Conservation (phyloP, 2,797 vertebrate species). For the Discoglossus pictus region DNA sequence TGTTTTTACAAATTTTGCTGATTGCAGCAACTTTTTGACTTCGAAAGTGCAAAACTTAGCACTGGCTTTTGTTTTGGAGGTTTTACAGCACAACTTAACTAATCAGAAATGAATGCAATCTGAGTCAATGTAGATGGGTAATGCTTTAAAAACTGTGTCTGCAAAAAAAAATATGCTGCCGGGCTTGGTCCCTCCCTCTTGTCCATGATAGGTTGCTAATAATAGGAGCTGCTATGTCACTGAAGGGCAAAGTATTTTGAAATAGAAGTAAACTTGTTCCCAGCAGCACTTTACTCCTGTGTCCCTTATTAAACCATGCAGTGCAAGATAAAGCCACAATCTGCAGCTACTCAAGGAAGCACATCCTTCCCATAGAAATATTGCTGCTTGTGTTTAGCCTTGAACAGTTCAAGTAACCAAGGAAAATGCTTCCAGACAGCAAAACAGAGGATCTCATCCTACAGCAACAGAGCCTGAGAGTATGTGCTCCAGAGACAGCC, state of each 20-base stretch:
- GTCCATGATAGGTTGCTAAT: conserved; percentile 73
- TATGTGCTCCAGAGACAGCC: conserved; percentile 47
- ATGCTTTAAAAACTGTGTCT: conserved; percentile 59
- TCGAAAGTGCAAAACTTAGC: not conserved
- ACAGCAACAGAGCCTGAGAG: conserved; percentile 50
- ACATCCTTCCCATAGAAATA: conserved; percentile 17
- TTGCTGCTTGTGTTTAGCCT: not conserved
- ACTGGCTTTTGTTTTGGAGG: too few species aligned
- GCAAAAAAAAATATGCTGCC: conserved; percentile 57
- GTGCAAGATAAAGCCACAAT: not conserved
- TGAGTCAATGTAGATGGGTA: conserved; percentile 39
- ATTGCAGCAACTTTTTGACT: too few species aligned
- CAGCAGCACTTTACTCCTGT: conserved; percentile 51
- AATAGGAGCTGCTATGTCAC: conserved; percentile 78
- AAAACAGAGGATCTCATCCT: conserved; percentile 59
- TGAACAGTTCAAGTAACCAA: not conserved
- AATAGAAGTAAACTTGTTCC: conserved; percentile 76
- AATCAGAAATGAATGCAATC: conserved; percentile 42
- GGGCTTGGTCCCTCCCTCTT: conserved; percentile 64
- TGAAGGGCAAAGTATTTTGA: conserved; percentile 76
- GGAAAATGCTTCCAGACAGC: conserved; percentile 64
- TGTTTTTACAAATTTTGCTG: too few species aligned
- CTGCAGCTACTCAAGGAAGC: not conserved
- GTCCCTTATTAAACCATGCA: conserved; percentile 27
- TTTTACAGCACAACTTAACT: conserved; percentile 13